Base-by-base conservation (phyloP, 1,140 invertebrate genomes). In the Theocolax elegans region DNA sequence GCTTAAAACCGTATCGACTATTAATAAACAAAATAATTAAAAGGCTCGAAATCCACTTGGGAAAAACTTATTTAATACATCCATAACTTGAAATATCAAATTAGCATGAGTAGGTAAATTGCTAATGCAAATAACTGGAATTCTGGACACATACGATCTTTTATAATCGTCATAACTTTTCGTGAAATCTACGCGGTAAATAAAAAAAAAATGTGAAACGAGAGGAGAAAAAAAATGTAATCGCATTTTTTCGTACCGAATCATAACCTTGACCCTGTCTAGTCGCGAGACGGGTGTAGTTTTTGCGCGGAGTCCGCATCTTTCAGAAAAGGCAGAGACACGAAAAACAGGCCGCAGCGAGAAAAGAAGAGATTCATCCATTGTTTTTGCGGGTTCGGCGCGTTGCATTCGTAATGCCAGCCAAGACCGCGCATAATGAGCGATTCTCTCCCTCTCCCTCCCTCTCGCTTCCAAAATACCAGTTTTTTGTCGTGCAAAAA, bases 341-440 rank as follows among this genome's bases (percentile, higher is more conserved):
- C 7, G n/a, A 17, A 44, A 44, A 44, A 15, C 12, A 19, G 48
- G 23, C 3, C 2, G 23, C 12, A 13, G 62, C 35, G 68, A 70
- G 42, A 54, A 58, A 70, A 71, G 64, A 74, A 67, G 71, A 63
- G 59, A 63, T 69, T 49, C 58, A 56, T 67, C 53, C 73, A 74
- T 76, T 76, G 75, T 74, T 76, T 74, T 76, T 75, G 66, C 65
- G 67, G 66, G 67, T 67, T 66, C 66, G 53, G 71, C 54, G 49
- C 54, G 73, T 73, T 74, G 75, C 72, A 76, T 75, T 75, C 56
- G 60, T 72, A 72, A 73, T 74, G 64, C 60, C 71, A 7, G 27
- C 19, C 31, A 49, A 53, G 35, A 35, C n/a, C 71, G 40, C 69
- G 72, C 49, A 73, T 74, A 76, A 75, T 72, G 73, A 75, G 69